Percentiles rank a stretch among this genome's conserved stretches.
Conservation (phyloP, 2,113 vertebrate genomes). For the Xiphias gladius region DNA sequence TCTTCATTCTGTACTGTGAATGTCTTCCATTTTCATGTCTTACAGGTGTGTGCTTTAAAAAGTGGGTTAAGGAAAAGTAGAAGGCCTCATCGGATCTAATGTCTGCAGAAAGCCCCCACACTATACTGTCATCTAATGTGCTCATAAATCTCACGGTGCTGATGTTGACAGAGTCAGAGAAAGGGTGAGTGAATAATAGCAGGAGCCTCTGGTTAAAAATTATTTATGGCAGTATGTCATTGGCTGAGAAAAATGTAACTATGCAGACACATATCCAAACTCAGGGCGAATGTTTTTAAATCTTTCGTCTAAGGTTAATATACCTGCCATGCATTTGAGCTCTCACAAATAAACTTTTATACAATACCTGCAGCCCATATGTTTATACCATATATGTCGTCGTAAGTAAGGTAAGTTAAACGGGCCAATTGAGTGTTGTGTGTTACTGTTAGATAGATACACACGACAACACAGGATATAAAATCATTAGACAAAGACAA, state of each 20-base stretch:
- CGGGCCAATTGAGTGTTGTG: neutral
- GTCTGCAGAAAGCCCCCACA: constrained; percentile 4
- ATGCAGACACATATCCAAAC: neutral
- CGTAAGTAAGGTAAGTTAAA: neutral
- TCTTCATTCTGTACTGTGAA: neutral
- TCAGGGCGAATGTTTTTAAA: neutral
- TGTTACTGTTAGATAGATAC: neutral
- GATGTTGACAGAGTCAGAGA: constrained; percentile 3
- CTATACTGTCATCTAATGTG: neutral
- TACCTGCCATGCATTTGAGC: neutral
- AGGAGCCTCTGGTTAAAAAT: neutral
- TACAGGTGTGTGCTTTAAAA: constrained; percentile 12
- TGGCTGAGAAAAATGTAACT: neutral
- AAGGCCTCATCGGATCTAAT: constrained; percentile 28
- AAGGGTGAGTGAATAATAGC: constrained; percentile 2
- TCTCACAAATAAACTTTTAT: neutral
- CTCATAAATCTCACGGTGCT: constrained; percentile 31
- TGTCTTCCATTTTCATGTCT: neutral
- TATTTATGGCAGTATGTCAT: constrained; percentile 5
- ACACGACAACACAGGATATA: neutral
- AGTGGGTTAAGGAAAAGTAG: neutral
- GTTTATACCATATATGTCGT: neutral
- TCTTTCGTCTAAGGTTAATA: neutral
- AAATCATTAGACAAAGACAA: neutral
- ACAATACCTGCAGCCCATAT: neutral